Conservation (phyloP, 2,888 invertebrate genomes). For the Habrosyne pyritoides region DNA sequence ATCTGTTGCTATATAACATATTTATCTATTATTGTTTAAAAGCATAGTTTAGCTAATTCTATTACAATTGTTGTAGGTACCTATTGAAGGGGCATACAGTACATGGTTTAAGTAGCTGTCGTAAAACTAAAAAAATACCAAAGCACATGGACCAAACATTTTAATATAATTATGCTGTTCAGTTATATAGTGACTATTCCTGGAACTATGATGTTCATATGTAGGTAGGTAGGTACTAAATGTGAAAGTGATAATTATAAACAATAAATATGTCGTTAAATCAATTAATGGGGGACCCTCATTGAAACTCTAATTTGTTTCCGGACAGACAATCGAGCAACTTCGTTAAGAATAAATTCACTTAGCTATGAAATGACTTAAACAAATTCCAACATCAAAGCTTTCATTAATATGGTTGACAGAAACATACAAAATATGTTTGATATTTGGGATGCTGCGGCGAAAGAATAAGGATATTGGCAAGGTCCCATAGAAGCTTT, state of each 20-base stretch:
- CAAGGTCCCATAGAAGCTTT: too few species aligned
- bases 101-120: background rate
- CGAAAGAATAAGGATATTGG: too few species aligned
- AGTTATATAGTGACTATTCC: background rate
- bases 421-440: background rate
- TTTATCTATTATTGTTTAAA: slow-evolving; percentile 45
- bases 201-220: too few species aligned
- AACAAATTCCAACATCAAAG: background rate
- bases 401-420: background rate
- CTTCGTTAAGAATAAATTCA: background rate
- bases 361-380: background rate
- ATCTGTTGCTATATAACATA: slow-evolving; percentile 63
- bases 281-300: background rate
- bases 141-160: background rate
- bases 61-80: background rate
- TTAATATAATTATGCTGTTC: background rate
- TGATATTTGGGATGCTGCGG: background rate
- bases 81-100: background rate
- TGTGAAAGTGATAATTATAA: background rate
- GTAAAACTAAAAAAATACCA: background rate
- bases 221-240: background rate
- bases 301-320: background rate
- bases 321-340: background rate
- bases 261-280: background rate
- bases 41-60: slow-evolving; percentile 32